Evolutionary conservation across 2,888 invertebrate genomes (phyloP), one percentile per base, ranked within the genome.

Genomic region (Ephialtes manifestator): DNA sequence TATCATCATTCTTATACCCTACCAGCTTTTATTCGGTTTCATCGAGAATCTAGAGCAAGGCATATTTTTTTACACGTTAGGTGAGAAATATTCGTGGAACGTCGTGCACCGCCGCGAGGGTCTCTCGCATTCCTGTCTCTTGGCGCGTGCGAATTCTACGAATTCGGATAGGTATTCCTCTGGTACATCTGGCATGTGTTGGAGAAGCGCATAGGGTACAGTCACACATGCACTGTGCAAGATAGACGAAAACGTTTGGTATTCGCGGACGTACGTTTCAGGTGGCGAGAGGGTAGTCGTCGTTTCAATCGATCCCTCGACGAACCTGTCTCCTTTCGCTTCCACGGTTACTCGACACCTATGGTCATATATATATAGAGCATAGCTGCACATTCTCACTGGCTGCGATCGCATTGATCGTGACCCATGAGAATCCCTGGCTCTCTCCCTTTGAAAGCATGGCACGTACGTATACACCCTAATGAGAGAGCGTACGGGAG

Each of bases 401-500:
- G 55, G 79, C 60, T 67, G 67, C 67, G 82, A 85, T 82, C 71
- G 67, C 74, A 81, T 81, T 71, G 71, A 72, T 76, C 78, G 87
- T 81, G 82, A 87, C 81, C 71, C 65, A 48, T 31, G 70, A 68
- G 71, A 86, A 81, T 75, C 65, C 51, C 70, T 65, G 72, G 63
- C n/a, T 60, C 24, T 46, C 5, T 83, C 85, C 84, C 87, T 87
- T 88, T 84, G 86, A 87, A 86, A 85, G 84, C 85, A 79, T 70
- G 68, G 81, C 88, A 87, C 87, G 87, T 87, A 58, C 85, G 81
- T 84, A 87, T 85, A 86, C 85, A 87, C 65, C 81, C 87, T 88
- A 88, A 88, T 87, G 87, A 88, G 87, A 82, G 82, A 76, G 75
- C 82, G 79, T 75, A 65, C 79, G 76, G 58, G 74, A 79, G 75